A percentile compares a stretch with the other conserved stretches of the same genome.
Conservation (phyloP, 2,113 vertebrate species). For the Callaeas wilsoni region DNA sequence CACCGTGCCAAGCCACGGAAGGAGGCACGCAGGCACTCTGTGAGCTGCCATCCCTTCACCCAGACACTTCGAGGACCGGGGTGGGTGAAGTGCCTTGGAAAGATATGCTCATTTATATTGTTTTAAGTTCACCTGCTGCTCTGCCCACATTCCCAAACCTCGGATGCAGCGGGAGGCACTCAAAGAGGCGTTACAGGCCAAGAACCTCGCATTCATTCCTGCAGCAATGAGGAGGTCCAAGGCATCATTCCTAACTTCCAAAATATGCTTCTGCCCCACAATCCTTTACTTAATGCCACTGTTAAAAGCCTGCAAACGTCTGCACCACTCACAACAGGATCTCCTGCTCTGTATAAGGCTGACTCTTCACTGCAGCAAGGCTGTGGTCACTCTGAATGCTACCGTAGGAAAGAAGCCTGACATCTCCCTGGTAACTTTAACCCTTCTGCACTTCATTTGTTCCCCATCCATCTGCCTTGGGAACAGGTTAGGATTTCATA, state of each 20-base stretch:
- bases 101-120: not conserved
- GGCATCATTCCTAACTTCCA: not conserved
- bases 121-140: not conserved
- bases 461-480: not conserved
- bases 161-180: not conserved
- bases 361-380: not conserved
- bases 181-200: accelerated
- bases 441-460: not conserved
- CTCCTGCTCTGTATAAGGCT: not conserved
- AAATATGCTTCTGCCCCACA: not conserved
- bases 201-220: accelerated
- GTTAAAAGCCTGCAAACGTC: not conserved
- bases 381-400: not conserved
- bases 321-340: not conserved
- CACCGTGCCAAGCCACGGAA: accelerated
- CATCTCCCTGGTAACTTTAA: not conserved
- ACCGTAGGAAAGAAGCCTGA: not conserved
- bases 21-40: not conserved
- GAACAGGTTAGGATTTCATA: not conserved
- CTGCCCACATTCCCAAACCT: not conserved
- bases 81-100: not conserved
- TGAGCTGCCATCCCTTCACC: not conserved
- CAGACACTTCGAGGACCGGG: not conserved
- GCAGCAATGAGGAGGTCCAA: accelerated
- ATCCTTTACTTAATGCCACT: not conserved